phyloP scores from a whole-genome alignment of 2,888 invertebrate species.

The Cinara cedri region DNA sequence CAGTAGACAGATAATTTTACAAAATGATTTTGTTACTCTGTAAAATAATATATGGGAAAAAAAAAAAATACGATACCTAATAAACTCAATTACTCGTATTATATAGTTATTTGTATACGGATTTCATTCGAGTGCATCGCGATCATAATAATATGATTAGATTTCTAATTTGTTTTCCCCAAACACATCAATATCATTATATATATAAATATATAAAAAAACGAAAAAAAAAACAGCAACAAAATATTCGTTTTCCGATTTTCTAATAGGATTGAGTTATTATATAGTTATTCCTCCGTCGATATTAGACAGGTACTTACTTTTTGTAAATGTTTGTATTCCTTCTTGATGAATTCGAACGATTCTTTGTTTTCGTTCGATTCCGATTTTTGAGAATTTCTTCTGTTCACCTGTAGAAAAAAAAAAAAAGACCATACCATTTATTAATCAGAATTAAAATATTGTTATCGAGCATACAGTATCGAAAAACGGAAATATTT shows the following conservation, averaged over 20 bases:
- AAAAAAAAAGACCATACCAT: too few species aligned
- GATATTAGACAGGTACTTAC: too few species aligned
- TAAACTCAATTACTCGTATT: not conserved
- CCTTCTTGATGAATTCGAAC: constrained; percentile 39
- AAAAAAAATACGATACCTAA: not conserved
- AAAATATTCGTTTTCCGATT: not conserved
- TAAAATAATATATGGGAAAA: not conserved
- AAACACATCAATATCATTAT: too few species aligned
- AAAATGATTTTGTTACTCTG: not conserved
- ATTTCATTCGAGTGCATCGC: not conserved
- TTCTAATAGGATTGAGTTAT: not conserved
- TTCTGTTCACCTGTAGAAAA: constrained; percentile 28
- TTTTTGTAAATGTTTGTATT: constrained; percentile 46
- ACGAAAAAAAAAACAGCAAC: not conserved
- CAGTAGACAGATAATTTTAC: not conserved
- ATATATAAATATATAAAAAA: too few species aligned
- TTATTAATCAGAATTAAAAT: not conserved
- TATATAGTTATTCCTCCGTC: too few species aligned
- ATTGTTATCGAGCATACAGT: too few species aligned
- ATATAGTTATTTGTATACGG: constrained; percentile 2
- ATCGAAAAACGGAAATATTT: too few species aligned
- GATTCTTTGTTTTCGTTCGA: constrained; percentile 32
- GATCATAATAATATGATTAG: too few species aligned
- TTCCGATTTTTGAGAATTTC: constrained; percentile 20
- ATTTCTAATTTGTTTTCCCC: not conserved